phyloP scores from a whole-genome alignment of 2,113 vertebrate species.

The Mixornis gularis region DNA sequence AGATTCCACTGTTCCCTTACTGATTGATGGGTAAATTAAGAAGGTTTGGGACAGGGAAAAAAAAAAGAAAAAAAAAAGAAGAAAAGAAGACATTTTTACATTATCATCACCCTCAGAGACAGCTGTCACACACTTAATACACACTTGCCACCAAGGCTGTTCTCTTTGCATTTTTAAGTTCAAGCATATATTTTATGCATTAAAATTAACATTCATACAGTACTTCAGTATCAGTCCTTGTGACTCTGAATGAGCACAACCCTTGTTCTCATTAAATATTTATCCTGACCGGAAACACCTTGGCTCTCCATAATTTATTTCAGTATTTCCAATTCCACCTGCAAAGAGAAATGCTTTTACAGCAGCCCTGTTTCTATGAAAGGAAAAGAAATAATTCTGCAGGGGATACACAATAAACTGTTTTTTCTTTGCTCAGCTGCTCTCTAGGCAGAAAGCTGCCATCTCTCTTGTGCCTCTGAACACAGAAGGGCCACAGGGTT shows the following conservation, averaged over 20 bases:
- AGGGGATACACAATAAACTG: background rate
- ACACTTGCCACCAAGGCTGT: background rate
- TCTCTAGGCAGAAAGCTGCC: background rate
- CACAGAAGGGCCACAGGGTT: fast-evolving
- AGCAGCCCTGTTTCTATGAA: background rate
- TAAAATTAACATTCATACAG: background rate
- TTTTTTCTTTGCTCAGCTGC: background rate
- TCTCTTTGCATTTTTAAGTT: slow-evolving; percentile 3
- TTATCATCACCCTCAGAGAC: background rate
- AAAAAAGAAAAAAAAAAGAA: background rate
- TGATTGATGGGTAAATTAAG: background rate
- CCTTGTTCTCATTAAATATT: slow-evolving; percentile 45
- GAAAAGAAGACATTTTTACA: background rate
- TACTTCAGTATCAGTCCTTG: background rate
- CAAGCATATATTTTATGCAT: background rate
- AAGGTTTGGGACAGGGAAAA: background rate
- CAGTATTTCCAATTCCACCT: background rate
- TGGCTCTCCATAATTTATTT: slow-evolving; percentile 30
- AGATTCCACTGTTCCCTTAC: background rate
- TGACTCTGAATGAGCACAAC: background rate
- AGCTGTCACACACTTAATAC: background rate
- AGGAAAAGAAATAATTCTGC: background rate
- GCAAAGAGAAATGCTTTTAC: background rate
- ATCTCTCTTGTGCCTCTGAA: background rate
- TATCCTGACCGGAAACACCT: background rate